phyloP scores from a whole-genome alignment of 2,113 vertebrate species.

The Tachycineta bicolor region DNA sequence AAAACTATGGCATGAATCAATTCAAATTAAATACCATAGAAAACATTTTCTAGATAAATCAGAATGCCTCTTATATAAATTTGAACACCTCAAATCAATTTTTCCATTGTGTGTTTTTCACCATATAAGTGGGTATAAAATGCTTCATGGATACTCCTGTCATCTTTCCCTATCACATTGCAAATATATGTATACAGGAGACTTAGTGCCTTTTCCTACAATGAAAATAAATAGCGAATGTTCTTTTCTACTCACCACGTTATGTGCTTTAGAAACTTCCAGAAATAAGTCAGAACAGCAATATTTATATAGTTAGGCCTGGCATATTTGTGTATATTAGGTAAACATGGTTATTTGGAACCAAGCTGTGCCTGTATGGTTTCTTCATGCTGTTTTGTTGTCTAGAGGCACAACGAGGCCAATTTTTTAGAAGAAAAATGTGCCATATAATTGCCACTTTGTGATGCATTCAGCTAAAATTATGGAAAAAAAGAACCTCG shows the following conservation, averaged over 20 bases:
- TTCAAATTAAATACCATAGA: neutral
- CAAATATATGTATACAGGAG: constrained; percentile 37
- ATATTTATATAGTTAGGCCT: constrained; percentile 55
- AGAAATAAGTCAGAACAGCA: constrained; percentile 61
- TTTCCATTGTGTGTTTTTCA: constrained; percentile 44
- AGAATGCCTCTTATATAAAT: neutral
- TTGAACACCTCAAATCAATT: neutral
- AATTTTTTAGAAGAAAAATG: constrained; percentile 67
- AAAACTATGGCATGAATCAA: neutral
- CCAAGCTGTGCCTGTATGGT: constrained; percentile 62
- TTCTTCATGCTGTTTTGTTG: constrained; percentile 67
- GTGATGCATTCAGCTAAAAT: constrained; percentile 63
- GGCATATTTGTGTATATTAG: constrained; percentile 70
- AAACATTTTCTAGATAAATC: neutral
- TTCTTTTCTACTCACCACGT: constrained; percentile 11
- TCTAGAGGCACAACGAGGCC: constrained; percentile 63
- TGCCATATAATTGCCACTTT: constrained; percentile 68
- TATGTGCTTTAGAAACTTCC: constrained; percentile 49
- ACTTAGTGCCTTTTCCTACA: constrained; percentile 27
- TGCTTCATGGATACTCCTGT: constrained; percentile 14
- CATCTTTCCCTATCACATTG: constrained; percentile 5
- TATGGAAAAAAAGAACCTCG: neutral
- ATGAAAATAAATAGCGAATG: constrained; percentile 9
- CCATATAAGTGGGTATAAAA: constrained; percentile 30
- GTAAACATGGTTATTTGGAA: constrained; percentile 69